These are phyloP conservation scores for Lichenostomus cassidix DNA, from an alignment of 2,113 vertebrate genomes.

Conservation along the genomic window DNA sequence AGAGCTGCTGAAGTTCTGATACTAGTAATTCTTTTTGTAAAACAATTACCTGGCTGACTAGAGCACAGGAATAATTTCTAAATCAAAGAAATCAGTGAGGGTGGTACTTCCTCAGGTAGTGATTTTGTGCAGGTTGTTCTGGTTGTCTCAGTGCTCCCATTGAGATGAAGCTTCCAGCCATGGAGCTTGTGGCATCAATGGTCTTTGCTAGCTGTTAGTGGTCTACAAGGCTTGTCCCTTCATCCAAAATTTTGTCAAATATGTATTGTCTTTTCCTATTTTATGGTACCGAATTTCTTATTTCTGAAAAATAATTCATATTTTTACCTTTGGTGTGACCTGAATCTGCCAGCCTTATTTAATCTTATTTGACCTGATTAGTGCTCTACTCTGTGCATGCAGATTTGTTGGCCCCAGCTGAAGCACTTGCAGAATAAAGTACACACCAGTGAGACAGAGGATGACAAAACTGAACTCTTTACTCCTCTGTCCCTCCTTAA, in stretches of 20 bases:
- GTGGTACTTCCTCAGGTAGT: background rate
- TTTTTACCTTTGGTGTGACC: background rate
- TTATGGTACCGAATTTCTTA: background rate
- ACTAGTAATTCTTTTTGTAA: slow-evolving; percentile 9
- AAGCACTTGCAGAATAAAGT: background rate
- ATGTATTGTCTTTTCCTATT: background rate
- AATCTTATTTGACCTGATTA: background rate
- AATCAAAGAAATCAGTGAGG: background rate
- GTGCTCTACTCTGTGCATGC: background rate
- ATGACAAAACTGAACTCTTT: background rate
- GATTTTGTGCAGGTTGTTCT: background rate
- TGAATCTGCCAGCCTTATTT: background rate
- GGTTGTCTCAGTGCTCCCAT: background rate
- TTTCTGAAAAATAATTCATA: background rate
- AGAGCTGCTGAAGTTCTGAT: slow-evolving; percentile 31
- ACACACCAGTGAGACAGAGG: background rate
- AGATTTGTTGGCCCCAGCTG: background rate
- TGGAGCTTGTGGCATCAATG: background rate
- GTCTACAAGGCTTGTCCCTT: background rate
- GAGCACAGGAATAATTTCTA: background rate
- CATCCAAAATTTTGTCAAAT: background rate
- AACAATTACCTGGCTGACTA: background rate
- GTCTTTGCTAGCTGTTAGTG: background rate
- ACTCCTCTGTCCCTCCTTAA: background rate
- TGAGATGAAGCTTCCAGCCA: background rate